These are phyloP conservation scores for Trypoxylon attenuatum DNA, from an alignment of 2,888 invertebrate species.

Conservation along the genomic window DNA sequence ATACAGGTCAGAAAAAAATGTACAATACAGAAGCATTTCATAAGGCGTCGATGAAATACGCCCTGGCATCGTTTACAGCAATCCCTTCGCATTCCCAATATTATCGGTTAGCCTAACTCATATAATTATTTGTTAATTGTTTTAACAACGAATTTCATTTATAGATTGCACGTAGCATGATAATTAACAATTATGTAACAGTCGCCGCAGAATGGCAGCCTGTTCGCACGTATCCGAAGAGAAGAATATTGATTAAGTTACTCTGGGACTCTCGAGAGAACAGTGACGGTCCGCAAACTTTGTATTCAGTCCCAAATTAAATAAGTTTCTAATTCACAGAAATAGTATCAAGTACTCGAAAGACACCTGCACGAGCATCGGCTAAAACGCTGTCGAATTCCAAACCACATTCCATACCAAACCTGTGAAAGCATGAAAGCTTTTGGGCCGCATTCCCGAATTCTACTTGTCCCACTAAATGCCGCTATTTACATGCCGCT, in stretches of 20 bases:
- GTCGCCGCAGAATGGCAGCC: background rate
- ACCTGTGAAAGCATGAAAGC: too few relatives aligned
- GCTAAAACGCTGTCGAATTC: too few relatives aligned
- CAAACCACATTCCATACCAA: too few relatives aligned
- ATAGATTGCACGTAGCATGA: background rate
- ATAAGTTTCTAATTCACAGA: slow-evolving; percentile 10
- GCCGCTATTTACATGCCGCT: background rate
- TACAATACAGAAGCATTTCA: too few relatives aligned
- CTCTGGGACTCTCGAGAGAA: background rate
- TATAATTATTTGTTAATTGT: background rate
- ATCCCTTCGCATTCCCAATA: background rate
- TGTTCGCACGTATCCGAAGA: background rate
- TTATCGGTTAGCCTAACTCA: background rate
- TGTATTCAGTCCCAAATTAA: slow-evolving; percentile 8
- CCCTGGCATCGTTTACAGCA: background rate
- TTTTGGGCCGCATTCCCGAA: background rate
- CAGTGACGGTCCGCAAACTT: slow-evolving; percentile 4
- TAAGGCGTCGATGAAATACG: too few relatives aligned
- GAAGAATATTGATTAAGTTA: slow-evolving; percentile 18
- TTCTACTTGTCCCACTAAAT: background rate
- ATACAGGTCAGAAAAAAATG: too few relatives aligned
- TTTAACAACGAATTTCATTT: background rate
- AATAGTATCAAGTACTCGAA: background rate
- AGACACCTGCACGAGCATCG: too few relatives aligned
- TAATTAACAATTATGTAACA: background rate